These are phyloP conservation scores for Hypercompe scribonia DNA, from an alignment of 2,888 invertebrate species.

Conservation along the genomic window DNA sequence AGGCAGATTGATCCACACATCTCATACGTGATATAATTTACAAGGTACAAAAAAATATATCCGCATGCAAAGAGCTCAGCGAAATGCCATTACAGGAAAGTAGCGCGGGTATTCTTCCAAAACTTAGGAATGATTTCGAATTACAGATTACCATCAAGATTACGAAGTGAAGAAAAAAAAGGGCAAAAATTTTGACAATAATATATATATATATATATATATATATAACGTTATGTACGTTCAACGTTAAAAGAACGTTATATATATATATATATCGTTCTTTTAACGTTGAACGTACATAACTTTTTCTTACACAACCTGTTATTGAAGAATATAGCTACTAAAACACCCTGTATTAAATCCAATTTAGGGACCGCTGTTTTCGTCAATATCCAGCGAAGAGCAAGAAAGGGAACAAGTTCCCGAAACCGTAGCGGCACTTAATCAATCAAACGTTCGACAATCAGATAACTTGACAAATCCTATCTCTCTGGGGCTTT, in stretches of 20 bases:
- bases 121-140: no score
- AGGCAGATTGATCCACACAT: no score
- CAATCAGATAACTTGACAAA: slow-evolving; percentile 50
- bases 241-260: no score
- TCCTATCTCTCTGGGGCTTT: slow-evolving; percentile 40
- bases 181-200: not conserved
- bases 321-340: not conserved
- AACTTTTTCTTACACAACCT: not conserved
- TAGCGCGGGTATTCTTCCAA: not conserved
- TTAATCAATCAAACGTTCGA: slow-evolving; percentile 50
- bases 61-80: no score
- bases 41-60: no score
- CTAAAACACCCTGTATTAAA: not conserved
- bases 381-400: slow-evolving; percentile 7
- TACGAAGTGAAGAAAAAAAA: not conserved
- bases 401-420: slow-evolving; percentile 27
- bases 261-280: no score
- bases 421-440: slow-evolving; percentile 33
- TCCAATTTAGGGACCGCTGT: slow-evolving; percentile 1
- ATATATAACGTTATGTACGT: no score
- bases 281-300: not conserved
- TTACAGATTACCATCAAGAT: not conserved
- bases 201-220: no score
- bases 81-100: no score
- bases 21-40: no score